phyloP scores from a whole-genome alignment of 2,888 invertebrate species.

The Amphipyra tragopoginis region DNA sequence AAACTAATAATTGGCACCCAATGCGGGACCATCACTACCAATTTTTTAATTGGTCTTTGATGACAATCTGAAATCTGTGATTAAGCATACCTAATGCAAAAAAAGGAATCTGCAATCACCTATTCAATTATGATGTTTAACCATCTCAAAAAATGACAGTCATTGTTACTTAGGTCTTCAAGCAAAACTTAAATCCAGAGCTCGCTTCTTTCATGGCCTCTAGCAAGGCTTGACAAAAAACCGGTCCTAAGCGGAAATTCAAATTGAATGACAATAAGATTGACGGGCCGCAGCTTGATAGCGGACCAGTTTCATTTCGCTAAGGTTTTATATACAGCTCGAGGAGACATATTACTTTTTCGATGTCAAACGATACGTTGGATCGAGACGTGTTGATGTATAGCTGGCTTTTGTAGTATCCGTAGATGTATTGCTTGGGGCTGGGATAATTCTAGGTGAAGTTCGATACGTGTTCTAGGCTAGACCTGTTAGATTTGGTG shows the following conservation, averaged over 20 bases:
- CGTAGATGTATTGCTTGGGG: constrained; percentile 42
- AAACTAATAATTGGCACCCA: constrained; percentile 25
- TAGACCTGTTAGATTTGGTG: constrained; percentile 2
- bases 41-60: neutral
- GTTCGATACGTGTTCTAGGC: constrained; percentile 27
- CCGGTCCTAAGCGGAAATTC: constrained; percentile 83
- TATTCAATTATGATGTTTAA: too few relatives aligned
- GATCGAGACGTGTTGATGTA: constrained; percentile 58
- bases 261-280: constrained; percentile 89
- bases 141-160: too few relatives aligned
- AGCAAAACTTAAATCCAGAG: neutral
- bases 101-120: too few relatives aligned
- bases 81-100: too few relatives aligned
- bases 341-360: constrained; percentile 76
- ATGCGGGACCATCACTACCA: neutral
- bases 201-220: constrained; percentile 62
- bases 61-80: too few relatives aligned
- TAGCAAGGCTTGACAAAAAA: constrained; percentile 73
- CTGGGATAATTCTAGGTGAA: constrained; percentile 31
- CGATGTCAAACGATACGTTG: constrained; percentile 63
- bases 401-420: constrained; percentile 45
- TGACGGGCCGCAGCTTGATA: constrained; percentile 84
- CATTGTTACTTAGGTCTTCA: too few relatives aligned
- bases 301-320: constrained; percentile 81
- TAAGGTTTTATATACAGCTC: constrained; percentile 68